Evolutionary conservation across 64 coral and sea anemone species (phyloP).

Genomic region (Cladopsammia gracilis): DNA sequence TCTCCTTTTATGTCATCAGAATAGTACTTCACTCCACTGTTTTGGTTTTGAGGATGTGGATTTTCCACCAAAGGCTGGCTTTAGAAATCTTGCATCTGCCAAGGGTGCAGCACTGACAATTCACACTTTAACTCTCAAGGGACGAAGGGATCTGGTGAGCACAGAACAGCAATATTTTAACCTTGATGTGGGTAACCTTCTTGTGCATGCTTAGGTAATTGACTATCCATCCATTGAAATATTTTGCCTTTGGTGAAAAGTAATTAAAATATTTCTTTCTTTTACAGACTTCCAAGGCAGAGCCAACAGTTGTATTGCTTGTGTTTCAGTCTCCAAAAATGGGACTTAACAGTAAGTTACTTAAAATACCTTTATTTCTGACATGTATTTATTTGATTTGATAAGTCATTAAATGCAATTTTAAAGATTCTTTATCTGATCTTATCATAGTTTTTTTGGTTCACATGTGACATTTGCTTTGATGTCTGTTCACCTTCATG

Average conservation of each 20-base stretch:
- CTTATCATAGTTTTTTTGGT: no score
- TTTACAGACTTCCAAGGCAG: slow-evolving; percentile 49
- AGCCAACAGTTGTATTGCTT: slow-evolving; percentile 82
- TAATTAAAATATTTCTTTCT: background rate
- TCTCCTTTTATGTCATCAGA: background rate
- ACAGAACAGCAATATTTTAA: background rate
- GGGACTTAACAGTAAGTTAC: slow-evolving; percentile 38
- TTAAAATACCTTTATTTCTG: no score
- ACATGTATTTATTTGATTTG: no score
- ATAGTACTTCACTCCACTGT: slow-evolving; percentile 42
- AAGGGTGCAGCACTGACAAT: slow-evolving; percentile 72
- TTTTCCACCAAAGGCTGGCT: slow-evolving; percentile 20
- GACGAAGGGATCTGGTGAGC: slow-evolving; percentile 49
- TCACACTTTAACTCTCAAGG: slow-evolving; percentile 63
- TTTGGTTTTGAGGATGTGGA: slow-evolving; percentile 43
- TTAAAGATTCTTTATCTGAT: no score
- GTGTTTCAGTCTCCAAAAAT: slow-evolving; percentile 92
- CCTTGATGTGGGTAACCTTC: no score
- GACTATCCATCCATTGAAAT: no score
- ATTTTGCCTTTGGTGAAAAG: no score
- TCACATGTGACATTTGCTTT: no score
- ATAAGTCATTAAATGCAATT: no score
- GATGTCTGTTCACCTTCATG: no score
- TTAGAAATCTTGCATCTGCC: slow-evolving; percentile 29
- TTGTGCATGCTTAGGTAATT: no score